Conservation (phyloP, 1,140 invertebrate species). For the Cotesia chilonis region DNA sequence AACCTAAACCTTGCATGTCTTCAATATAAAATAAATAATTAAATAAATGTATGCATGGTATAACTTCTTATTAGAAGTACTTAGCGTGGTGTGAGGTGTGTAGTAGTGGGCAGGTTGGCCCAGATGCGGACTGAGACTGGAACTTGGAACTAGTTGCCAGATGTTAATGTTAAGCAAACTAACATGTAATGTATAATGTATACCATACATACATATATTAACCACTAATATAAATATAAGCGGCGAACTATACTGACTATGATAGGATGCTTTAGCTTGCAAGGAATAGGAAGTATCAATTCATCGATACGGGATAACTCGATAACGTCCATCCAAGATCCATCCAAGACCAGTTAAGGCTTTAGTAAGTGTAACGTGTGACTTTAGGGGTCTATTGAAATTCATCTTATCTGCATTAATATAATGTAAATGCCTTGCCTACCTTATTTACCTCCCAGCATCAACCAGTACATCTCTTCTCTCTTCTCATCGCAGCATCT, state of each 20-base stretch:
- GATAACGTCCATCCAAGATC: conserved; percentile 36
- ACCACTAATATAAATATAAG: conserved; percentile 39
- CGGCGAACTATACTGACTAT: conserved; percentile 25
- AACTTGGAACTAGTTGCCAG: conserved; percentile 4
- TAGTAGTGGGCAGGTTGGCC: conserved; percentile 43
- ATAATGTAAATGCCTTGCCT: background rate
- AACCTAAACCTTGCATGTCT: too few species aligned
- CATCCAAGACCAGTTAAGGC: conserved; percentile 3
- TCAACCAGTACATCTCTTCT: background rate
- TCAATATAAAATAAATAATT: too few species aligned
- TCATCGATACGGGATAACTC: background rate
- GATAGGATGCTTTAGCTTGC: conserved; percentile 2
- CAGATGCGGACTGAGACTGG: conserved; percentile 43
- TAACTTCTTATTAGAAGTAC: background rate
- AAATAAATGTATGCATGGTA: conserved; percentile 15
- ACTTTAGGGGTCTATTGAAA: conserved; percentile 26
- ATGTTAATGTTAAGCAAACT: background rate
- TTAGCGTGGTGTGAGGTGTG: background rate
- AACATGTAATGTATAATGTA: conserved; percentile 3
- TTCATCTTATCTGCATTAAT: conserved; percentile 1
- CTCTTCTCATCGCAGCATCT: too few species aligned
- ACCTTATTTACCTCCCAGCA: background rate
- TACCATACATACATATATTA: conserved; percentile 40
- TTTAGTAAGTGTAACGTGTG: conserved; percentile 48
- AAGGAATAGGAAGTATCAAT: conserved; percentile 13